Conservation (phyloP, 2,888 invertebrate species). For the Poecilus cupreus region DNA sequence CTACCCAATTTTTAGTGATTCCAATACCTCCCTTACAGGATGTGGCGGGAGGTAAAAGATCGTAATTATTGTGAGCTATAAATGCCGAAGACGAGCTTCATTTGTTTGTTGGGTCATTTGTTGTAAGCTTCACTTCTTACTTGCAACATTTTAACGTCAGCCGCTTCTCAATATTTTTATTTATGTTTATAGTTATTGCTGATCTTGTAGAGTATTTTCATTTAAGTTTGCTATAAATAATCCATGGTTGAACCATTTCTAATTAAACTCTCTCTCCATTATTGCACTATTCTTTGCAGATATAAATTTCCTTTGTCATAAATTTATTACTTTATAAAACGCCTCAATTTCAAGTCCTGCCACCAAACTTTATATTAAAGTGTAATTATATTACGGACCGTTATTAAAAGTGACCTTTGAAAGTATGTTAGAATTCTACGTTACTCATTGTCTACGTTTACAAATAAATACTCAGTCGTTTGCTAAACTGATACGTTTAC, state of each 20-base stretch:
- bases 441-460: constrained; percentile 29
- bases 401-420: constrained; percentile 50
- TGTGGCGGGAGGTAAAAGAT: no score
- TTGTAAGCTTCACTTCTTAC: neutral
- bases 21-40: no score
- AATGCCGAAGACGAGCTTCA: no score
- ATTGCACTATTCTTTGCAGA: constrained; percentile 36
- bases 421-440: constrained; percentile 34
- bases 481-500: neutral
- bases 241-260: constrained; percentile 36
- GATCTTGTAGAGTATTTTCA: constrained; percentile 17
- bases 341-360: neutral
- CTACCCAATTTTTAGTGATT: no score
- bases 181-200: constrained; percentile 23
- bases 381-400: constrained; percentile 31
- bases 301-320: constrained; percentile 38
- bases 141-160: neutral
- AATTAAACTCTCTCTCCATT: constrained; percentile 35
- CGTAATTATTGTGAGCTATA: no score
- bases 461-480: neutral
- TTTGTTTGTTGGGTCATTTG: no score
- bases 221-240: constrained; percentile 22
- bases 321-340: constrained; percentile 30
- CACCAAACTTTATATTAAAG: constrained; percentile 37
- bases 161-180: constrained; percentile 20